Percentiles rank a stretch among this genome's conserved stretches.
These are phyloP conservation scores for Luffia ferchaultella DNA, from an alignment of 2,888 invertebrate species.

Conservation along the genomic window DNA sequence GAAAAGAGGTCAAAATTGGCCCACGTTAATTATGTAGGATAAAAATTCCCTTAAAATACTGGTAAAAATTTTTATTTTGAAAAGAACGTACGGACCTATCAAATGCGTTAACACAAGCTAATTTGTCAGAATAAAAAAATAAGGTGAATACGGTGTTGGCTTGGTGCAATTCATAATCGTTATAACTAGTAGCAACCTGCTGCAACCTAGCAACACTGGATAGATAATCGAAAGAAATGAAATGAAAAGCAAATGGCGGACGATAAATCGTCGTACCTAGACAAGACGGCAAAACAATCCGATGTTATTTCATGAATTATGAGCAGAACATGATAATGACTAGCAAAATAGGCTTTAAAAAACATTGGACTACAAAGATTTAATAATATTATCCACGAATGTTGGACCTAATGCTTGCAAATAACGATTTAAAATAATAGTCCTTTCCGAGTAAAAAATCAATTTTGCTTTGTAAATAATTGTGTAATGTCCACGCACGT, in stretches of 20 bases:
- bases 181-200: too few species aligned
- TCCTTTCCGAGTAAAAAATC: conserved; percentile 39
- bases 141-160: too few species aligned
- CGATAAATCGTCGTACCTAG: conserved; percentile 51
- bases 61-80: too few species aligned
- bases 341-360: conserved; percentile 62
- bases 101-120: too few species aligned
- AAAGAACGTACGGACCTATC: too few species aligned
- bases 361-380: conserved; percentile 22
- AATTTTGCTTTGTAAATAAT: conserved; percentile 17
- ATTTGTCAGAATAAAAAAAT: too few species aligned
- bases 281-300: conserved; percentile 54
- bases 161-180: too few species aligned
- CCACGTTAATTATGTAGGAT: too few species aligned
- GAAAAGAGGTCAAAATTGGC: too few species aligned
- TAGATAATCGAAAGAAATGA: too few species aligned
- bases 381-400: neutral
- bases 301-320: conserved; percentile 68
- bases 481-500: conserved; percentile 5
- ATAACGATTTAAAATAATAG: conserved; percentile 29
- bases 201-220: neutral
- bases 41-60: too few species aligned
- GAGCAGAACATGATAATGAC: conserved; percentile 65
- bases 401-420: neutral
- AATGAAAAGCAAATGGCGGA: conserved; percentile 63